Evolutionary conservation across 2,888 invertebrate species (phyloP).

Genomic region (Lasioglossum villosulum): DNA sequence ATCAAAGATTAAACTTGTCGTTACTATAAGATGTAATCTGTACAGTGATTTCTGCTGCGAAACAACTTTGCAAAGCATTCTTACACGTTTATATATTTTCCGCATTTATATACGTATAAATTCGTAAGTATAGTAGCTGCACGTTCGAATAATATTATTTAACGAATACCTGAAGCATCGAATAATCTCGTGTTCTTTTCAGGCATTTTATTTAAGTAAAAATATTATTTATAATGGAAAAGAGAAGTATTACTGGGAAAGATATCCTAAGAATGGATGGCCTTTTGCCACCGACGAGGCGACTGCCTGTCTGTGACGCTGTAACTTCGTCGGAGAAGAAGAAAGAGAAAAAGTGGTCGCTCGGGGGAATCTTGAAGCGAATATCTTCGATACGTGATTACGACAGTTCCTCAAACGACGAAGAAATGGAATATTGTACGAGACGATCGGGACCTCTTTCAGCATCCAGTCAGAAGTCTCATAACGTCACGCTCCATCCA

Average conservation of each 20-base stretch:
- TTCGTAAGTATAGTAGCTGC: conserved; percentile 22
- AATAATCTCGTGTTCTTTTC: conserved; percentile 28
- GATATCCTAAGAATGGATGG: conserved; percentile 72
- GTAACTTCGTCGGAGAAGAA: conserved; percentile 84
- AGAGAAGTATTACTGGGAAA: conserved; percentile 72
- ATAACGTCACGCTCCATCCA: conserved; percentile 53
- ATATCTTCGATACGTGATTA: conserved; percentile 90
- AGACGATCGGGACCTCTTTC: conserved; percentile 45
- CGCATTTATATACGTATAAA: conserved; percentile 33
- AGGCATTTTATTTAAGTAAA: conserved; percentile 46
- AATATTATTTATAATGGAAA: conserved; percentile 71
- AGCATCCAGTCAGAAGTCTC: conserved; percentile 32
- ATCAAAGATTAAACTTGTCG: conserved; percentile 11
- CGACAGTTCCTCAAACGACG: conserved; percentile 86
- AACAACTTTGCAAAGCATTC: conserved; percentile 1
- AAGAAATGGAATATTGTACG: conserved; percentile 81
- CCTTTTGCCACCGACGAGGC: conserved; percentile 72
- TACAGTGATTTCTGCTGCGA: not conserved
- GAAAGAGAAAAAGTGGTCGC: conserved; percentile 91
- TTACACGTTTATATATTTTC: conserved; percentile 28
- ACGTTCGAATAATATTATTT: not conserved
- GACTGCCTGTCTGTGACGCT: conserved; percentile 61
- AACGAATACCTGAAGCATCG: not conserved
- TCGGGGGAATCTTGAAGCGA: conserved; percentile 91
- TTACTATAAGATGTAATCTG: conserved; percentile 21